Base-by-base conservation (phyloP, 2,113 vertebrate species). In the Lates calcarifer region DNA sequence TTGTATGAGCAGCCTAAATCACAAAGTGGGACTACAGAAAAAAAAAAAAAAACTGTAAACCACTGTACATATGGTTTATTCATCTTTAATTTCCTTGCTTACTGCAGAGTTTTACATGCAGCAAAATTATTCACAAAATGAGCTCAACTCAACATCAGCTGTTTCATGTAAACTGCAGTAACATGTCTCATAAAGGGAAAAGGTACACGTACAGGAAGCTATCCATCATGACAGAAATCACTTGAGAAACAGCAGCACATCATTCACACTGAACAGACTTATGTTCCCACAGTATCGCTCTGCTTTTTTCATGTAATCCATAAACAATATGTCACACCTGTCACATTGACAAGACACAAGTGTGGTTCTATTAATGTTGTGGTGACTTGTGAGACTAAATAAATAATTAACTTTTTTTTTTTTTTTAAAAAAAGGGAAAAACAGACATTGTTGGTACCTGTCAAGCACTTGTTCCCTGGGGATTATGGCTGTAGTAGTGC, bases 391-490 rank as follows among this genome's bases (percentile, higher is more conserved):
- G 55, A 33, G 76, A 29, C 24, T n/a, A 24, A 31, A 62, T n/a
- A n/a, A n/a, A n/a, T n/a, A n/a, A n/a, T n/a, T n/a, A n/a, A n/a
- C n/a, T n/a, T n/a, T n/a, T n/a, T n/a, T n/a, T n/a, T n/a, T n/a
- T n/a, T n/a, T n/a, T n/a, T n/a, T n/a, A 74, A 60, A 60, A 45
- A 47, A 41, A 47, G 24, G 9, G 60, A 56, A 69, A 43, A 53
- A 53, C 31, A 53, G 31, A 18, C 80, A 45, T 55, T 75, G 62
- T 77, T 77, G 83, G 55, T 73, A 87, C 89, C 82, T 89, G 77
- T 82, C 85, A 86, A 63, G 35, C 35, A n/a, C 79, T 77, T 71
- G 45, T 79, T 85, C 60, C 61, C 45, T 13, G 26, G 41, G 74
- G 81, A 77, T 62, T 22, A 35, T 41, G 65, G 71, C 49, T 62